These are phyloP conservation scores for Apamea epomidion DNA, from an alignment of 2,888 invertebrate genomes.

Conservation along the genomic window DNA sequence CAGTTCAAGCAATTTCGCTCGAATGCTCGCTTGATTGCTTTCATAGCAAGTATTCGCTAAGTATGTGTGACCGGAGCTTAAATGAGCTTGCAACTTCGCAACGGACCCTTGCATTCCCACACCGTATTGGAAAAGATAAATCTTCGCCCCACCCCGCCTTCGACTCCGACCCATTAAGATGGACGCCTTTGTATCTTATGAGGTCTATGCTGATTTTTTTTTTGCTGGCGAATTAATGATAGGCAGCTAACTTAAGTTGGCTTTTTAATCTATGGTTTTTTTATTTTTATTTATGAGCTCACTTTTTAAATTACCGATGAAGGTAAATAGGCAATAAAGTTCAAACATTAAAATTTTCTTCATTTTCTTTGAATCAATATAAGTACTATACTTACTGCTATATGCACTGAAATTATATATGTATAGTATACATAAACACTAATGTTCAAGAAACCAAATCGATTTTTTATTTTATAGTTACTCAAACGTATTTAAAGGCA, in stretches of 20 bases:
- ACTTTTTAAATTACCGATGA: not conserved
- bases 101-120: conserved; percentile 80
- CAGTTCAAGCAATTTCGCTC: not conserved
- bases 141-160: conserved; percentile 83
- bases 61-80: conserved; percentile 44
- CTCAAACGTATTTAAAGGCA: not conserved
- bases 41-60: not conserved
- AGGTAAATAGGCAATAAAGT: not conserved
- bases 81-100: conserved; percentile 66
- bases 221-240: conserved; percentile 9
- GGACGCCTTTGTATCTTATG: conserved; percentile 58
- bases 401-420: not conserved
- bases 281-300: no score
- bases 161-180: conserved; percentile 79
- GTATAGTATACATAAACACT: not conserved
- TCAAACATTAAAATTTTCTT: not conserved
- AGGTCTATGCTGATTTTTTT: conserved; percentile 9
- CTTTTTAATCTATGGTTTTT: not conserved
- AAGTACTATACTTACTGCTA: not conserved
- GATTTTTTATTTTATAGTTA: not conserved
- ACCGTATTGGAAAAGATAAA: conserved; percentile 87
- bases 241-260: not conserved
- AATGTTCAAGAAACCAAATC: conserved; percentile 6
- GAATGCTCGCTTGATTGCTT: not conserved
- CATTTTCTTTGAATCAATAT: not conserved